phyloP scores from a whole-genome alignment of 2,113 vertebrate genomes.

The Benitochromis conjunctus region DNA sequence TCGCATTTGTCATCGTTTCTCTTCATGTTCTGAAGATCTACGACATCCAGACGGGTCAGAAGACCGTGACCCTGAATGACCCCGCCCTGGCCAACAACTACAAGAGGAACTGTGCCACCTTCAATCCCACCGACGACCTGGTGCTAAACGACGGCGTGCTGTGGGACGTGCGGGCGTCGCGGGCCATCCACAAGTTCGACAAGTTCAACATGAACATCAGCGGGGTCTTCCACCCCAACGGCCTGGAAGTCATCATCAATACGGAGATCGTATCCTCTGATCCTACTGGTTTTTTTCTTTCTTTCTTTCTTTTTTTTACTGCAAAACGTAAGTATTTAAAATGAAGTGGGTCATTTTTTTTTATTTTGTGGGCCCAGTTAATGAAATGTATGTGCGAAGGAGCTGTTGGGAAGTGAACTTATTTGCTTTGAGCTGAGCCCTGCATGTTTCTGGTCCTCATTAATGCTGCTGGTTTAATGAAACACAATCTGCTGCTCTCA shows the following conservation, averaged over 20 bases:
- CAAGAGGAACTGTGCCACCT: conserved; percentile 96
- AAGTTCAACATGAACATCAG: conserved; percentile 99
- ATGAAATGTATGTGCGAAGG: accelerated
- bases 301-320: accelerated
- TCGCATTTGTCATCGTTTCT: accelerated
- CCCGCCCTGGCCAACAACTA: conserved; percentile 94
- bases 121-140: conserved; percentile 96
- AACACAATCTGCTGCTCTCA: not conserved
- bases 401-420: not conserved
- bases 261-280: conserved; percentile 95
- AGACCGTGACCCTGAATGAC: conserved; percentile 90
- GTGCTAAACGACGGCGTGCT: conserved; percentile 96
- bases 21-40: conserved; percentile 74
- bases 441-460: not conserved
- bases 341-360: not conserved
- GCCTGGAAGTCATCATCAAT: conserved; percentile 93
- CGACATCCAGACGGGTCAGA: conserved; percentile 96
- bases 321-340: not conserved
- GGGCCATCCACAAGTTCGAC: conserved; percentile 97
- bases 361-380: not conserved
- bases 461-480: not conserved
- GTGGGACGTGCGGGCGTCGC: conserved; percentile 90
- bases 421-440: not conserved
- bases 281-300: not conserved
- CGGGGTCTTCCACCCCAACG: conserved; percentile 94